phyloP scores from a whole-genome alignment of 2,113 vertebrate genomes.

The Hippotragus niger region DNA sequence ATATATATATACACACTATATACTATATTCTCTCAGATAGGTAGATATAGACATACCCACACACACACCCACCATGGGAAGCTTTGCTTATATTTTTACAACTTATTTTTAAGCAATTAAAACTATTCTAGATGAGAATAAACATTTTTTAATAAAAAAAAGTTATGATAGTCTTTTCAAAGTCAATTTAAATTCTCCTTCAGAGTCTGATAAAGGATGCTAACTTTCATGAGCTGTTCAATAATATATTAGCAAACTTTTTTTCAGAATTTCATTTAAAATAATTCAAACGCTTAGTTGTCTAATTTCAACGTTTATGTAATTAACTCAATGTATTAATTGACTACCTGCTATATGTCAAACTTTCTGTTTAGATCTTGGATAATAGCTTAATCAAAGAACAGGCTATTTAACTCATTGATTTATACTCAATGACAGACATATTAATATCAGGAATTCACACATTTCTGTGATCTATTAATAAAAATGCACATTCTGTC shows the following conservation, averaged over 20 bases:
- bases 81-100: background rate
- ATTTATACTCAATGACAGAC: background rate
- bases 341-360: background rate
- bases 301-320: background rate
- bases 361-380: background rate
- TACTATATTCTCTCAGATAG: background rate
- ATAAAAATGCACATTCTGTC: background rate
- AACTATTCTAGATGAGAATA: background rate
- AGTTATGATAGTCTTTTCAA: background rate
- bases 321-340: background rate
- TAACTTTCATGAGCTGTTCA: background rate
- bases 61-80: background rate
- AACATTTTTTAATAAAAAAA: background rate
- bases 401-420: background rate
- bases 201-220: background rate
- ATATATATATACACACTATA: background rate
- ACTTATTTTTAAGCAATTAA: background rate
- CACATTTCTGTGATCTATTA: background rate
- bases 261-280: background rate
- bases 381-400: background rate
- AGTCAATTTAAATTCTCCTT: background rate
- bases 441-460: background rate
- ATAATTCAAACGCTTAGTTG: background rate
- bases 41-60: background rate
- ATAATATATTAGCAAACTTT: background rate